A percentile compares a stretch with the other conserved stretches of the same genome.
These are phyloP conservation scores for Platycheirus rosarum DNA, from an alignment of 2,888 invertebrate species.

Conservation along the genomic window DNA sequence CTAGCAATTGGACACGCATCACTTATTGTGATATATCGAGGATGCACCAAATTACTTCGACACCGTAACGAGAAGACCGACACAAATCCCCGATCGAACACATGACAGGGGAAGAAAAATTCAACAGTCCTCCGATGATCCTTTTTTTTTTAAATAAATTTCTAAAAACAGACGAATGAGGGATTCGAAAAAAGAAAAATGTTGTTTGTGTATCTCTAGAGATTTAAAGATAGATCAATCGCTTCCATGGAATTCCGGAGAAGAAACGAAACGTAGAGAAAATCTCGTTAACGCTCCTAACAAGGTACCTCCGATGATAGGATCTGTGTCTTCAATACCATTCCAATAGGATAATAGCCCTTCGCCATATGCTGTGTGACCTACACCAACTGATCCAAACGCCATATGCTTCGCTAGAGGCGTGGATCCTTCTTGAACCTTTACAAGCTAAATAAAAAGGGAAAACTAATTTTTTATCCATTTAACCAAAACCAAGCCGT, in stretches of 20 bases:
- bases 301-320: slow-evolving; percentile 72
- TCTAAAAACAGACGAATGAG: slow-evolving; percentile 63
- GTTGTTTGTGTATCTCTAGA: slow-evolving; percentile 46
- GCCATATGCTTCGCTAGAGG: slow-evolving; percentile 72
- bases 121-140: slow-evolving; percentile 19
- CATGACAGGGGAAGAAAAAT: slow-evolving; percentile 23
- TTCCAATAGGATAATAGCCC: slow-evolving; percentile 69
- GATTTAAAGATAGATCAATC: slow-evolving; percentile 64
- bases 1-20: slow-evolving; percentile 69
- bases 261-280: slow-evolving; percentile 4
- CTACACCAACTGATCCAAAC: slow-evolving; percentile 61
- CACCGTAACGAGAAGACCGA: slow-evolving; percentile 63
- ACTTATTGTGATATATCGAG: slow-evolving; percentile 71
- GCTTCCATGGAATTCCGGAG: slow-evolving; percentile 34
- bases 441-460: slow-evolving; percentile 36
- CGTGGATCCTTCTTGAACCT: slow-evolving; percentile 56
- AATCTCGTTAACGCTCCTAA: slow-evolving; percentile 71
- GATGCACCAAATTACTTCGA: slow-evolving; percentile 69
- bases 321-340: slow-evolving; percentile 52
- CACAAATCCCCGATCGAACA: slow-evolving; percentile 50
- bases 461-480: slow-evolving; percentile 72
- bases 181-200: neutral
- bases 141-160: slow-evolving; percentile 56
- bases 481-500: slow-evolving; percentile 63
- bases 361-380: slow-evolving; percentile 62